Percentiles rank a stretch among this genome's conserved stretches.
Evolutionary conservation across 2,113 vertebrate species (phyloP).

Genomic region (Rhadina sibilatrix): DNA sequence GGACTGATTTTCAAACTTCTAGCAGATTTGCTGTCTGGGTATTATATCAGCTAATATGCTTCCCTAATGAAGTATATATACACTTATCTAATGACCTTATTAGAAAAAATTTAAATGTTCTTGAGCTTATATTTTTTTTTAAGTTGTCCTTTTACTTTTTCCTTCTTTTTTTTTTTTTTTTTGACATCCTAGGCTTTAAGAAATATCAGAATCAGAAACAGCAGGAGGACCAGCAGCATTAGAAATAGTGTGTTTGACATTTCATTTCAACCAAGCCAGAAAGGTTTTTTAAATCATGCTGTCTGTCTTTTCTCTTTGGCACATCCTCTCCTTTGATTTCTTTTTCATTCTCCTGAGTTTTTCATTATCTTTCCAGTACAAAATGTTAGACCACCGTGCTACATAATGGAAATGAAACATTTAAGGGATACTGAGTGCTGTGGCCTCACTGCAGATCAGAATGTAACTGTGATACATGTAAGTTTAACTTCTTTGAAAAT

Average conservation of each 20-base stretch:
- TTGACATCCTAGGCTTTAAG: not conserved
- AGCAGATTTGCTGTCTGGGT: not conserved
- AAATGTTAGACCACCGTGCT: not conserved
- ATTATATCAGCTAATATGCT: not conserved
- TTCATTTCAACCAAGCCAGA: not conserved
- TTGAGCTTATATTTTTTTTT: not conserved
- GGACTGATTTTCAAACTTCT: not conserved
- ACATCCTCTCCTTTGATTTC: conserved; percentile 17
- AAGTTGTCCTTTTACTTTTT: not conserved
- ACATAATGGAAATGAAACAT: conserved; percentile 23
- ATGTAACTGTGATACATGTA: not conserved
- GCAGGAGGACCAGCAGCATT: not conserved
- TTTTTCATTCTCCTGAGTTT: conserved; percentile 16
- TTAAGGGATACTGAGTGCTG: not conserved
- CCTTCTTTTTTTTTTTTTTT: too few species aligned
- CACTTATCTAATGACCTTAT: not conserved
- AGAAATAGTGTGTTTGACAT: conserved; percentile 2
- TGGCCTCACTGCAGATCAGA: conserved; percentile 1
- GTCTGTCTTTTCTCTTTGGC: not conserved
- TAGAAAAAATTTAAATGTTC: not conserved
- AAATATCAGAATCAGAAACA: conserved; percentile 11
- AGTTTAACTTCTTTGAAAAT: conserved; percentile 27
- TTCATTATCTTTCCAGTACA: not conserved
- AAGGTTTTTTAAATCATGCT: not conserved
- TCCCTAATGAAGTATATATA: not conserved